Evolutionary conservation across 64 coral and sea anemone genomes (phyloP), one percentile per base, ranked within the genome.

Genomic region (Stichodactyla helianthus): DNA sequence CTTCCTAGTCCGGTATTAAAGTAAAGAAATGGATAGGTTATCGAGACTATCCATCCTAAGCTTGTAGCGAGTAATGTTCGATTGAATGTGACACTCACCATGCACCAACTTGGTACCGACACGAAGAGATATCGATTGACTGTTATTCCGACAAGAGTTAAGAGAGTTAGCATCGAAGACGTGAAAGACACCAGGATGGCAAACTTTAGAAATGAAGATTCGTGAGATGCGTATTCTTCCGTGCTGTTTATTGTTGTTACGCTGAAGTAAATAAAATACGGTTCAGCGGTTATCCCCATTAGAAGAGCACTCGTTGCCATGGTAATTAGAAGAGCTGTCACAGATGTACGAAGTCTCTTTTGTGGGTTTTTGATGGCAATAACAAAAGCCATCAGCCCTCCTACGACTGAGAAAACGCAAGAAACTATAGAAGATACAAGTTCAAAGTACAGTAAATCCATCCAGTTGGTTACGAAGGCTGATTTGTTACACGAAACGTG

Each of bases 111-210:
- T 4, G 78, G 78, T 19, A 81, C 78, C 52, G 78, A 52, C 51
- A 81, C 78, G 78, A 81, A 81, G 50, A 81, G 78, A 81, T 81
- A 81, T 81, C 78, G 78, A 81, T 81, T 81, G 78, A 81, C 78
- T 4, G 78, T 81, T 14, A 81, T 81, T 18, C 78, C 78, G 26
- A 81, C 78, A 5, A 81, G 6, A 2, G 51, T 52, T 12, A 81
- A 81, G 20, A 81, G 52, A 2, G 78, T 81, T 81, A 54, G 17
- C 78, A 81, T 81, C 12, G 78, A 81, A 18, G 78, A 81, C 50
- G 51, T 81, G 51, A 81, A 81, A 16, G 78, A 81, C 10, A 81
- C 17, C 0, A 81, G 52, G 35, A 81, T 81, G 5, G 78, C 78
- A 81, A 81, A 81, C 52, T 52, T 18, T 52, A 81, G 12, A 20